Base-by-base conservation (phyloP, 2,888 invertebrate genomes). In the Dastarcus helophoroides region DNA sequence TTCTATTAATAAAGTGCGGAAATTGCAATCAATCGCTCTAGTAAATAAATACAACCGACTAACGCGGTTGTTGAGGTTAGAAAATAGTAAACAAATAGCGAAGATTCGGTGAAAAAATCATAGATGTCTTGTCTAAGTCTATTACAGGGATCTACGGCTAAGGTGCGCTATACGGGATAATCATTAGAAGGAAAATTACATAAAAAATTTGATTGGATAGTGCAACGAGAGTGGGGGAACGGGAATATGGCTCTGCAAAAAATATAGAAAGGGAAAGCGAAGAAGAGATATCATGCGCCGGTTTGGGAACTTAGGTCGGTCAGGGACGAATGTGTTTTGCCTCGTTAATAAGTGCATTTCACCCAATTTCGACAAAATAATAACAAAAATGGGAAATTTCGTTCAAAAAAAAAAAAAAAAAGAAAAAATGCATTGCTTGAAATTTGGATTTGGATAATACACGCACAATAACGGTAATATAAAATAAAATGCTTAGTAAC, bases 131-230 rank as follows among this genome's bases (percentile, higher is more conserved):
- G 29, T 16, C 19, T 6, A 17, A 17, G n/a, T 7, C 6, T 7
- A 7, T 17, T n/a, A n/a, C n/a, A 17, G 19, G n/a, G 6, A 17
- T 17, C 19, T 17, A 17, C 19, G 31, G n/a, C n/a, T 17, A 7
- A 22, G 47, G 48, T 48, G 46, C 39, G 47, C 40, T 42, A 41
- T 51, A 43, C 38, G 37, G 45, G 48, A 52, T 38, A 42, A 50
- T 50, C 49, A 51, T 50, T 50, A 53, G 48, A 48, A 48, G 47
- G 31, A 45, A 49, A 49, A 47, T 47, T 46, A 43, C 42, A 49
- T 46, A 54, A 56, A 56, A 57, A 57, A 54, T 52, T 52, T 46
- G 53, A 54, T 56, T 54, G 55, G 53, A 49, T 51, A 52, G 50
- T 47, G 41, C 43, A 35, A 35, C 33, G 39, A 38, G 28, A 30